A percentile compares a stretch with the other conserved stretches of the same genome.
Conservation (phyloP, 64 coral and sea anemone species). For the Hydrozoanthus tunicans region DNA sequence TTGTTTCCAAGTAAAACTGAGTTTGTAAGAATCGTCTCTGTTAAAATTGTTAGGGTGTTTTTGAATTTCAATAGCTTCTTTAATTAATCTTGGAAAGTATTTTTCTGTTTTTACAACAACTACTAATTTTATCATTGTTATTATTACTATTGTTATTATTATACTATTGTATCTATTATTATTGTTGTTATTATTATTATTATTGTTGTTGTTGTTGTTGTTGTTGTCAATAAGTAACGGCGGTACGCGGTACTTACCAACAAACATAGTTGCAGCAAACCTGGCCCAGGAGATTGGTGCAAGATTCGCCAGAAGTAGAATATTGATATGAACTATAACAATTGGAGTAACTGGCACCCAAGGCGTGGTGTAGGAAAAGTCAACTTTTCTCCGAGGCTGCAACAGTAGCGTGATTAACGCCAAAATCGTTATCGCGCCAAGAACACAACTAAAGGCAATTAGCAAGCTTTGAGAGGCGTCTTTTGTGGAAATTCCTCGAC, state of each 20-base stretch:
- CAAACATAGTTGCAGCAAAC: slow-evolving; percentile 44
- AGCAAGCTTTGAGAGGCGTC: not conserved
- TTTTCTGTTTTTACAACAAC: too few relatives aligned
- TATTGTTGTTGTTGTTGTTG: not conserved
- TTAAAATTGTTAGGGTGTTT: too few relatives aligned
- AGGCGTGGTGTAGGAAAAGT: slow-evolving; percentile 23
- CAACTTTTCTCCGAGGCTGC: slow-evolving; percentile 22
- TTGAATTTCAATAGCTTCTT: too few relatives aligned
- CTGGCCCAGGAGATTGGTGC: slow-evolving; percentile 36
- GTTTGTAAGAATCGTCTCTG: too few relatives aligned
- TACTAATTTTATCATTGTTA: too few relatives aligned
- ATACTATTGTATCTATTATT: not conserved
- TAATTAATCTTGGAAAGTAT: too few relatives aligned
- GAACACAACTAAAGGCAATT: slow-evolving; percentile 8
- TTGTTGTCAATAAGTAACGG: not conserved
- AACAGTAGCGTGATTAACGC: slow-evolving; percentile 12
- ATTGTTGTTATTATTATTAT: not conserved
- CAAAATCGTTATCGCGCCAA: not conserved
- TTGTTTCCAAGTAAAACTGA: too few relatives aligned
- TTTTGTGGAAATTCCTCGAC: slow-evolving; percentile 18
- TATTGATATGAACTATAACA: slow-evolving; percentile 23
- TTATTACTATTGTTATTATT: too few relatives aligned
- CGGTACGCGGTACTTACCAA: slow-evolving; percentile 7
- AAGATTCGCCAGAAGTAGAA: slow-evolving; percentile 39
- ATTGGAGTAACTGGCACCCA: slow-evolving; percentile 34